phyloP scores from a whole-genome alignment of 2,797 vertebrate species.

The Cyprinella venusta region DNA sequence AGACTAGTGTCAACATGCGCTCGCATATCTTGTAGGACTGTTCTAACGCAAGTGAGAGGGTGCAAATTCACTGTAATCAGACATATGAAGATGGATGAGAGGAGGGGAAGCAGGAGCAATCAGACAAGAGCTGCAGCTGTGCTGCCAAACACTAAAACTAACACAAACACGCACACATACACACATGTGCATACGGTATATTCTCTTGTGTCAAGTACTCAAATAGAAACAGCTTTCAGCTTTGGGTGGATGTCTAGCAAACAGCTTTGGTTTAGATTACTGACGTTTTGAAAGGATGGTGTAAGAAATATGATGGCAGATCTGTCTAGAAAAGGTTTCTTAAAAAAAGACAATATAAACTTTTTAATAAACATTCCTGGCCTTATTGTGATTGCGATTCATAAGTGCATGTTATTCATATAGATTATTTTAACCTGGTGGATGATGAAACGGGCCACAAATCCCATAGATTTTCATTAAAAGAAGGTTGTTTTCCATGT shows the following conservation, averaged over 20 bases:
- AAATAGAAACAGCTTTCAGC: conserved; percentile 38
- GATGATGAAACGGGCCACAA: not conserved
- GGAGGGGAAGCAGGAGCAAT: conserved; percentile 55
- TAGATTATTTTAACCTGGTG: not conserved
- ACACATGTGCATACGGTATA: conserved; percentile 3
- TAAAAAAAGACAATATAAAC: not conserved
- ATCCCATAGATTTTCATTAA: not conserved
- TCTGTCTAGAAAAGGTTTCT: not conserved
- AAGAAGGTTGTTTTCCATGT: not conserved
- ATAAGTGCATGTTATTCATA: not conserved
- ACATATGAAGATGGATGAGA: conserved; percentile 80
- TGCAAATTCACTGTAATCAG: conserved; percentile 79
- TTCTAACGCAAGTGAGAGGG: conserved; percentile 69
- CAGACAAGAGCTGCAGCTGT: conserved; percentile 46
- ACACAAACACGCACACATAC: conserved; percentile 21
- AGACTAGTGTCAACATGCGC: conserved; percentile 40
- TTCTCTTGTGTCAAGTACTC: conserved; percentile 23
- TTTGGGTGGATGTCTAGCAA: conserved; percentile 22
- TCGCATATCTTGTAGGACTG: conserved; percentile 28
- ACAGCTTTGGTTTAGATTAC: conserved; percentile 29
- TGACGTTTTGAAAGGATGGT: conserved; percentile 9
- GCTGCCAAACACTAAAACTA: conserved; percentile 59
- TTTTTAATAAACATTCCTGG: not conserved
- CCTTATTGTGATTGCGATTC: not conserved
- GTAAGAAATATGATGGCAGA: conserved; percentile 2